phyloP scores from a whole-genome alignment of 2,113 vertebrate species.

The Epinephelus moara region DNA sequence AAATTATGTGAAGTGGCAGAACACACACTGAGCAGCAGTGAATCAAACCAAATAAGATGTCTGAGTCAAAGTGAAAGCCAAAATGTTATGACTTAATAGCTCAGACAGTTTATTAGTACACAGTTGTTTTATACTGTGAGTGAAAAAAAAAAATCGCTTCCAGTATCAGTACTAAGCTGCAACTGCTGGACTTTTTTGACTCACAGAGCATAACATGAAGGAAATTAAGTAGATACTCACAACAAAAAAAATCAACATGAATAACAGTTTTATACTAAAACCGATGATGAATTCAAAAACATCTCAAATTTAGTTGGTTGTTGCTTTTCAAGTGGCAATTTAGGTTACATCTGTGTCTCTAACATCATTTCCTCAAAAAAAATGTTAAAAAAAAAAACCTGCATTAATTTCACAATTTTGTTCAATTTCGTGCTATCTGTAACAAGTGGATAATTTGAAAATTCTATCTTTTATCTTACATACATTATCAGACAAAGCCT shows the following conservation, averaged over 20 bases:
- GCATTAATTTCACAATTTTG: background rate
- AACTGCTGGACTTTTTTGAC: background rate
- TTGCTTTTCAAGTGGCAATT: background rate
- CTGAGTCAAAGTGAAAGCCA: background rate
- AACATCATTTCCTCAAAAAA: background rate
- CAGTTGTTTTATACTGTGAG: no score
- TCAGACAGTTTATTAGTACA: background rate
- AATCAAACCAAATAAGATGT: background rate
- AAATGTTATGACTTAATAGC: slow-evolving; percentile 4
- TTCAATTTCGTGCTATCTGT: background rate
- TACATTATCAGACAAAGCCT: slow-evolving; percentile 43
- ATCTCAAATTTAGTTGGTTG: background rate
- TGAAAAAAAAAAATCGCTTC: no score
- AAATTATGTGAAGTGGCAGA: slow-evolving; percentile 51
- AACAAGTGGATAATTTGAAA: background rate
- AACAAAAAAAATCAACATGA: background rate
- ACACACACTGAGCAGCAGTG: slow-evolving; percentile 25
- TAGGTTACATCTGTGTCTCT: background rate
- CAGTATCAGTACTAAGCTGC: no score
- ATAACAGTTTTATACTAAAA: background rate
- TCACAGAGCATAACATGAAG: background rate
- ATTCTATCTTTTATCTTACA: slow-evolving; percentile 2
- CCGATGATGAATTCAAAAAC: background rate
- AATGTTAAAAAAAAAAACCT: slow-evolving; percentile 1
- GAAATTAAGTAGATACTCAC: background rate